Percentiles rank a stretch among this genome's conserved stretches.
Evolutionary conservation across 2,888 invertebrate genomes (phyloP).

Genomic region (Apeira syringaria): DNA sequence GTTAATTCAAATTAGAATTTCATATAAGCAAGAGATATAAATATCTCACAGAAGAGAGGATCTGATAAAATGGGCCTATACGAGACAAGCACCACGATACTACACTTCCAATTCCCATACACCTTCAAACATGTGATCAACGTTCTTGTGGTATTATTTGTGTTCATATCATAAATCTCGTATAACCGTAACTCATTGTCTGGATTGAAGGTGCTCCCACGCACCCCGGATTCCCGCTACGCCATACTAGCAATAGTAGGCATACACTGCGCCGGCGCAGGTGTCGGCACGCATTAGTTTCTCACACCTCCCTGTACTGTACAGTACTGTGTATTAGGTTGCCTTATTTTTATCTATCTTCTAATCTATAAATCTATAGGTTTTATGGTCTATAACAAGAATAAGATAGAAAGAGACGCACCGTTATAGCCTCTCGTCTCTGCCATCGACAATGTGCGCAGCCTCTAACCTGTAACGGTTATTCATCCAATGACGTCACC

Average conservation of each 20-base stretch:
- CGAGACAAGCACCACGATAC: not conserved
- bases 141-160: slow-evolving; percentile 13
- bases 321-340: slow-evolving; percentile 6
- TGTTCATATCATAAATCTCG: slow-evolving; percentile 18
- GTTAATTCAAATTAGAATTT: too few species aligned
- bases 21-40: too few species aligned
- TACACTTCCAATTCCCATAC: slow-evolving; percentile 2
- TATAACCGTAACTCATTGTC: slow-evolving; percentile 30
- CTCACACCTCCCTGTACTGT: slow-evolving; percentile 40
- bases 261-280: slow-evolving; percentile 26
- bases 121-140: slow-evolving; percentile 1
- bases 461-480: slow-evolving; percentile 54
- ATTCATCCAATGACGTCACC: slow-evolving; percentile 76
- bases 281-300: slow-evolving; percentile 35
- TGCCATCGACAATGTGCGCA: slow-evolving; percentile 29
- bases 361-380: too few species aligned
- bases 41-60: too few species aligned
- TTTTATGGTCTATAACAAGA: too few species aligned
- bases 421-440: slow-evolving; percentile 31
- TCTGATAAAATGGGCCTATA: not conserved
- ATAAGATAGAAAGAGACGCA: too few species aligned
- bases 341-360: too few species aligned
- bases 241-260: too few species aligned
- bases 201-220: slow-evolving; percentile 26
- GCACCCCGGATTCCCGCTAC: slow-evolving; percentile 29